These are phyloP conservation scores for Drosophila parabipectinata DNA, from an alignment of 1,140 invertebrate genomes.

Conservation along the genomic window DNA sequence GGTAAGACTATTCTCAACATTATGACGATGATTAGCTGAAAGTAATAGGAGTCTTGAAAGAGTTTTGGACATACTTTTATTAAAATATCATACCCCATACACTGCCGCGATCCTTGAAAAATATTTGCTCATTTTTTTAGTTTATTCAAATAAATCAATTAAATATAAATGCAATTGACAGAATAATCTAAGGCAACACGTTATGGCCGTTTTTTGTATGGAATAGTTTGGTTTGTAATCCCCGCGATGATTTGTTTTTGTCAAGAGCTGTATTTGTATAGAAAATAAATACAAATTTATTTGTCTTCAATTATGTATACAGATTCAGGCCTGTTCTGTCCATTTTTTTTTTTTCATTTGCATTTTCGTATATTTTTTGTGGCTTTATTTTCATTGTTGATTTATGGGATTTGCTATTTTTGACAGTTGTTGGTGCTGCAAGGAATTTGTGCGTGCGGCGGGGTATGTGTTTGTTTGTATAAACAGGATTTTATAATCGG, in stretches of 20 bases:
- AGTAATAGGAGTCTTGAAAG: not conserved
- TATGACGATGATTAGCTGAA: slow-evolving; percentile 32
- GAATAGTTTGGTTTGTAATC: not conserved
- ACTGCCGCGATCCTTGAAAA: not conserved
- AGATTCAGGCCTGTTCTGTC: slow-evolving; percentile 30
- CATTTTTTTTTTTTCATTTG: slow-evolving; percentile 32
- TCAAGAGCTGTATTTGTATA: slow-evolving; percentile 22
- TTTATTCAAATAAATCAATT: not conserved
- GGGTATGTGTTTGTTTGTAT: slow-evolving; percentile 14
- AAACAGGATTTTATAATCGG: slow-evolving; percentile 72
- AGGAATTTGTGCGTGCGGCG: slow-evolving; percentile 58
- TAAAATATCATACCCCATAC: slow-evolving; percentile 23
- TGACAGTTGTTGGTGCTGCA: slow-evolving; percentile 1
- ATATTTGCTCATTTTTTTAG: not conserved
- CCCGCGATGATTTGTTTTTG: slow-evolving; percentile 22
- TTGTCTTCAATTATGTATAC: slow-evolving; percentile 51
- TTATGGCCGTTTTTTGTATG: not conserved
- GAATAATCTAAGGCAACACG: slow-evolving; percentile 4
- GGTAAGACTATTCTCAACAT: slow-evolving; percentile 27
- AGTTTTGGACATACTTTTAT: not conserved
- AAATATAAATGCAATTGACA: slow-evolving; percentile 1
- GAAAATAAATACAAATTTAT: slow-evolving; percentile 45
- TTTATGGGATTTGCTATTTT: slow-evolving; percentile 31
- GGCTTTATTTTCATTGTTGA: slow-evolving; percentile 66
- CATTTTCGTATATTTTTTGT: slow-evolving; percentile 32